These are phyloP conservation scores for Rhea americana DNA, from an alignment of 2,113 vertebrate species.

Conservation along the genomic window DNA sequence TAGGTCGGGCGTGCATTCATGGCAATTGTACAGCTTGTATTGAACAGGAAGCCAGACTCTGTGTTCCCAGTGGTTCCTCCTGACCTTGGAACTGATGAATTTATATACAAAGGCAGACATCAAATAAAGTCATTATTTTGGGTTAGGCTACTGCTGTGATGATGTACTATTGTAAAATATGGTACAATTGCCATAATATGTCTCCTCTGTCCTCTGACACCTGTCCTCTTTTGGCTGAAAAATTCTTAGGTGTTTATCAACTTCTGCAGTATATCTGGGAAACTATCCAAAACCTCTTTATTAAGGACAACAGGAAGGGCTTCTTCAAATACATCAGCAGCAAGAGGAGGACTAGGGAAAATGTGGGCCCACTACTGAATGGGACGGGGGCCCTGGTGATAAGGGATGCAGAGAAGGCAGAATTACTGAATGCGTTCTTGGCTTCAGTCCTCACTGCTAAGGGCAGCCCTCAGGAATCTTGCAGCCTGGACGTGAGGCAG, in stretches of 20 bases:
- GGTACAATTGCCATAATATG: background rate
- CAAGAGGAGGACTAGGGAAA: too few relatives aligned
- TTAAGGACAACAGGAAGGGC: too few relatives aligned
- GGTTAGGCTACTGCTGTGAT: background rate
- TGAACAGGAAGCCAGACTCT: background rate
- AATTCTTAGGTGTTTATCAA: background rate
- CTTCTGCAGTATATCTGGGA: slow-evolving; percentile 22
- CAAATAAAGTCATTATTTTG: background rate
- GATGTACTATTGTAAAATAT: background rate
- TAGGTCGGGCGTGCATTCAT: background rate
- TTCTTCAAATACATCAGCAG: too few relatives aligned
- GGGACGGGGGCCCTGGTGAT: too few relatives aligned
- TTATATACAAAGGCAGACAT: background rate
- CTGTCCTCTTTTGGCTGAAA: slow-evolving; percentile 2
- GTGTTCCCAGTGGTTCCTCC: background rate
- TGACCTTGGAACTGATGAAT: background rate
- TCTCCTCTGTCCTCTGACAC: background rate
- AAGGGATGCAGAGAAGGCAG: too few relatives aligned
- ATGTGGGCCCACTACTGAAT: too few relatives aligned
- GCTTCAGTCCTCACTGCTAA: too few relatives aligned
- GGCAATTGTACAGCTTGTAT: background rate
- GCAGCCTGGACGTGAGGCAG: too few relatives aligned
- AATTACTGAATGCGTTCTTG: too few relatives aligned
- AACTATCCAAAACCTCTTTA: slow-evolving; percentile 13
- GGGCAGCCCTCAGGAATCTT: too few relatives aligned